These are phyloP conservation scores for Cepaea hortensis DNA, from an alignment of 2,888 invertebrate species.

Conservation along the genomic window DNA sequence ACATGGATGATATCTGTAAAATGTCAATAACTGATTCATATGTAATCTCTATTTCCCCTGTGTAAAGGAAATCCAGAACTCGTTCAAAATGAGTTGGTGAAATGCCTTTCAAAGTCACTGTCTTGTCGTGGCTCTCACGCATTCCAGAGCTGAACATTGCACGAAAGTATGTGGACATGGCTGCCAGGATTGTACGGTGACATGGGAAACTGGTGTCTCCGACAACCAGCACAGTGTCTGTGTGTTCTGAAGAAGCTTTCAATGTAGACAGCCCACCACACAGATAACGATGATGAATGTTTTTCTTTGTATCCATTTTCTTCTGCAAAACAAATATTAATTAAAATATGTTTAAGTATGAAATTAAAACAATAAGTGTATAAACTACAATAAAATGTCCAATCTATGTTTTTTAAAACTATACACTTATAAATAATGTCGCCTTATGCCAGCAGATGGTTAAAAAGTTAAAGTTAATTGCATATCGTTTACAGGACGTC, in stretches of 20 bases:
- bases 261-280: constrained; percentile 43
- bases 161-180: constrained; percentile 68
- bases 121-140: constrained; percentile 65
- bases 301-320: constrained; percentile 40
- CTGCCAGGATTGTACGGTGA: constrained; percentile 68
- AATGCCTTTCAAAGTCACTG: constrained; percentile 75
- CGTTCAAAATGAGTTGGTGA: constrained; percentile 85
- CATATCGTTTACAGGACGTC: too few species aligned
- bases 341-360: too few species aligned
- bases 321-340: too few species aligned
- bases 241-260: constrained; percentile 41
- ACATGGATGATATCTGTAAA: constrained; percentile 90
- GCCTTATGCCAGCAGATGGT: too few species aligned
- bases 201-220: constrained; percentile 64
- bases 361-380: too few species aligned
- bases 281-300: constrained; percentile 42
- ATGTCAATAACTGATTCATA: constrained; percentile 84
- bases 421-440: too few species aligned
- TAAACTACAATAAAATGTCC: too few species aligned
- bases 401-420: too few species aligned
- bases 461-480: too few species aligned
- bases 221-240: constrained; percentile 60
- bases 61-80: constrained; percentile 89
- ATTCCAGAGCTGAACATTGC: constrained; percentile 71
- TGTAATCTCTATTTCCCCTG: constrained; percentile 83